A percentile compares a stretch with the other conserved stretches of the same genome.
Conservation (phyloP, 2,797 vertebrate genomes). For the Gobionotothen gibberifrons region DNA sequence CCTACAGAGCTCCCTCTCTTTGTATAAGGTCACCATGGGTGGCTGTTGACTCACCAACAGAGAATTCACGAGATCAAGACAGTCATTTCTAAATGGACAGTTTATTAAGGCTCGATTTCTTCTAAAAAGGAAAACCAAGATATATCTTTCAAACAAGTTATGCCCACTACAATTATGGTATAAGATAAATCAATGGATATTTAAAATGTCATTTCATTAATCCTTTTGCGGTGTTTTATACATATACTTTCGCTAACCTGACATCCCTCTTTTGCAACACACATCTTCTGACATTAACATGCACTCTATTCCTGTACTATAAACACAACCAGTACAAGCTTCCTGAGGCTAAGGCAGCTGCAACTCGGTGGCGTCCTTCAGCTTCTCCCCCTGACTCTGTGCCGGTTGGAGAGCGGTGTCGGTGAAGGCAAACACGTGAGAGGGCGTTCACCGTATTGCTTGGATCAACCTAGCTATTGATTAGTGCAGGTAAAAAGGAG, state of each 20-base stretch:
- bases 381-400: conserved; percentile 46
- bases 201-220: conserved; percentile 71
- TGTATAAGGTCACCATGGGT: conserved; percentile 32
- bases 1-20: conserved; percentile 29
- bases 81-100: conserved; percentile 86
- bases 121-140: conserved; percentile 87
- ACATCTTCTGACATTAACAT: conserved; percentile 82
- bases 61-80: conserved; percentile 79
- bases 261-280: conserved; percentile 85
- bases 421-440: conserved; percentile 56
- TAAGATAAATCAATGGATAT: conserved; percentile 79
- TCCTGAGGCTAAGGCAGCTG: conserved; percentile 67
- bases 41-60: conserved; percentile 11
- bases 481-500: conserved; percentile 51
- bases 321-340: conserved; percentile 81
- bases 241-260: conserved; percentile 85
- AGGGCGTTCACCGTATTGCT: conserved; percentile 67
- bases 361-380: conserved; percentile 37
- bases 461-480: conserved; percentile 59
- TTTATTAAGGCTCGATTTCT: conserved; percentile 97
- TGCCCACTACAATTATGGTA: conserved; percentile 87
- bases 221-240: conserved; percentile 80
- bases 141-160: conserved; percentile 83
- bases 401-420: conserved; percentile 33
- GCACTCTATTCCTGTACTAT: conserved; percentile 79